A percentile compares a stretch with the other conserved stretches of the same genome.
These are phyloP conservation scores for Xerus inauris DNA, from an alignment of 2,113 vertebrate species.

Conservation along the genomic window DNA sequence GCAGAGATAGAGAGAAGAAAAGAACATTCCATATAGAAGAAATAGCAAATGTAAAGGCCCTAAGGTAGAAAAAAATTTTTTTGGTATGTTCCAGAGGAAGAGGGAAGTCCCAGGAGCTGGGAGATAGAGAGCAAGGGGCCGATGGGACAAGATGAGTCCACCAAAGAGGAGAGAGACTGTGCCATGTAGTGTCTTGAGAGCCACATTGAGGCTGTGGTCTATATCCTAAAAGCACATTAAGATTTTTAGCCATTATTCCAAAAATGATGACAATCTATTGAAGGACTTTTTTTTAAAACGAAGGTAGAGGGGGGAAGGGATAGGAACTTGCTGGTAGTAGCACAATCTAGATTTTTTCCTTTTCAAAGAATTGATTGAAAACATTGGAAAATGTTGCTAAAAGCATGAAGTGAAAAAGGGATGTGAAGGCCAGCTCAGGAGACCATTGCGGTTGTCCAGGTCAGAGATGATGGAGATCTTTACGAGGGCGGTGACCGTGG, in stretches of 20 bases:
- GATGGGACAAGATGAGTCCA: background rate
- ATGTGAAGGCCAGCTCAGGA: background rate
- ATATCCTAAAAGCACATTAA: background rate
- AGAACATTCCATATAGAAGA: background rate
- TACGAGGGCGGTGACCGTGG: background rate
- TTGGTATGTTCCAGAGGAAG: background rate
- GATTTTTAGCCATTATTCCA: background rate
- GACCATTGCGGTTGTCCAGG: background rate
- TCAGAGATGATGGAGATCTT: background rate
- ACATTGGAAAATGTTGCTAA: background rate
- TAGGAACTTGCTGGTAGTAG: background rate
- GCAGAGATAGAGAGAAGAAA: background rate
- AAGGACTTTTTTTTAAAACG: background rate
- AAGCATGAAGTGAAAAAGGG: background rate
- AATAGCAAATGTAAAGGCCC: too few relatives aligned
- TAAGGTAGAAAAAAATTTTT: too few relatives aligned
- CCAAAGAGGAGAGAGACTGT: background rate
- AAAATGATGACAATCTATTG: background rate
- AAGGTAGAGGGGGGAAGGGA: background rate
- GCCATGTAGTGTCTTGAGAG: background rate
- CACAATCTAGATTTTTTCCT: background rate
- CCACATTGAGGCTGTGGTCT: background rate
- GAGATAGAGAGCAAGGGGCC: background rate
- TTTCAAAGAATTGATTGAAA: slow-evolving; percentile 22
- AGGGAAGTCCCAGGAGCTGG: background rate